These are phyloP conservation scores for Acanthacorydalis orientalis DNA, from an alignment of 2,888 invertebrate genomes.

Conservation along the genomic window DNA sequence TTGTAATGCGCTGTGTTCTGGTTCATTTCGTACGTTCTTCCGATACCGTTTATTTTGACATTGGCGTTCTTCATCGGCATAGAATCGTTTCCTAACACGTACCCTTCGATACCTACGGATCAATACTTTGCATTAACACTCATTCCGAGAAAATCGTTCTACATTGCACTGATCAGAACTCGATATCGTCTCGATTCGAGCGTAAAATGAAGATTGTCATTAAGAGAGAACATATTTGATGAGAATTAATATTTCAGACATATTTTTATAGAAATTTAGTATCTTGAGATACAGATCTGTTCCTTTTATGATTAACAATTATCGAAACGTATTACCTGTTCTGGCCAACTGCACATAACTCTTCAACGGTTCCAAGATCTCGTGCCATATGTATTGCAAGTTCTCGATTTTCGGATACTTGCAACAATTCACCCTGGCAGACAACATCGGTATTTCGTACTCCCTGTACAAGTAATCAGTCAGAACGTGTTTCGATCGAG, in stretches of 20 bases:
- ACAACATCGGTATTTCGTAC: conserved; percentile 47
- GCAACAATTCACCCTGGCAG: conserved; percentile 65
- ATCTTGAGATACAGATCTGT: too few relatives aligned
- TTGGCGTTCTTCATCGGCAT: conserved; percentile 53
- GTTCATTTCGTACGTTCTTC: conserved; percentile 40
- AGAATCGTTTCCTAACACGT: conserved; percentile 45
- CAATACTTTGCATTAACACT: background rate
- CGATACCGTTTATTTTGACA: conserved; percentile 43
- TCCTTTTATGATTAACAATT: too few relatives aligned
- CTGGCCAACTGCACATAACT: conserved; percentile 41
- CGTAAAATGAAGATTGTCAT: too few relatives aligned
- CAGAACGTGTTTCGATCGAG: conserved; percentile 28
- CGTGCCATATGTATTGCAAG: conserved; percentile 56
- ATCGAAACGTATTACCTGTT: conserved; percentile 31
- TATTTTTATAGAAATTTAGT: too few relatives aligned
- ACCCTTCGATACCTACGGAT: conserved; percentile 47
- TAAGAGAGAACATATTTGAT: too few relatives aligned
- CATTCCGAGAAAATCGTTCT: too few relatives aligned
- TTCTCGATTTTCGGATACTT: conserved; percentile 54
- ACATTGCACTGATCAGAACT: too few relatives aligned
- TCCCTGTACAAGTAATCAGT: conserved; percentile 42
- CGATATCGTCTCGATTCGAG: too few relatives aligned
- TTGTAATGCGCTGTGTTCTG: conserved; percentile 55
- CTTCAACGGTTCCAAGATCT: conserved; percentile 45
- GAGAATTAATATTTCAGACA: too few relatives aligned